Base-by-base conservation (phyloP, 2,797 vertebrate genomes). In the Malacoctenus gilli region DNA sequence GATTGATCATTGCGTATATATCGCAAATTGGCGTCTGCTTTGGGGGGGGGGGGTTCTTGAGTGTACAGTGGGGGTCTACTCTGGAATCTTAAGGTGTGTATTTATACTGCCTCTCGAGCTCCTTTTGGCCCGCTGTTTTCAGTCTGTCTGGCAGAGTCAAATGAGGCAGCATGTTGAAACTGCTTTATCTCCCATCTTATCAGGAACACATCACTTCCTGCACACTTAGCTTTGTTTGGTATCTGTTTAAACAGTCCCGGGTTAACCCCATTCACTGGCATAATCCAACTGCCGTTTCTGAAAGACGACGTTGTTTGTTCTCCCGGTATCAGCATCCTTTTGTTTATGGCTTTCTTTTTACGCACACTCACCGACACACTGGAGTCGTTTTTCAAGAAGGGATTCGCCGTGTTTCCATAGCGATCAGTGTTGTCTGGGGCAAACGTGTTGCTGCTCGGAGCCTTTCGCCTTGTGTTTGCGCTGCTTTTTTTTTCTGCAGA, bases 181-280 rank as follows among this genome's bases (percentile, higher is more conserved):
- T 8, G 14, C 64, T 66, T 50, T 53, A 51, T 75, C 59, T 35
- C 41, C 67, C 75, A 36, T 76, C 57, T 41, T 43, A 21, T 72
- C 79, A 74, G 80, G 71, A 78, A 39, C 43, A 37, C 62, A 58
- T 55, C 0, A 48, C 62, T 73, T 80, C 46, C 63, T 70, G 44
- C 40, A 64, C 62, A 68, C 56, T 53, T 51, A 5, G 20, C 57
- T 57, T 59, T 75, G 59, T 70, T 74, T 79, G 52, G 51, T 67
- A 68, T 52, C 4, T 64, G 52, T 82, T 65, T 70, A 78, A 75
- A 76, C 68, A 59, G 59, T 64, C 54, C 23, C 57, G 57, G 77
- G 69, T 52, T 63, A 68, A 65, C 59, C 43, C 14, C 43, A 58
- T 47, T 40, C 46, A 22, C 53, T 65, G 75, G 77, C 62, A 48